Evolutionary conservation across 37 sponge, comb jelly and placozoan species (phyloP).

Genomic region (Ephydatia muelleri): DNA sequence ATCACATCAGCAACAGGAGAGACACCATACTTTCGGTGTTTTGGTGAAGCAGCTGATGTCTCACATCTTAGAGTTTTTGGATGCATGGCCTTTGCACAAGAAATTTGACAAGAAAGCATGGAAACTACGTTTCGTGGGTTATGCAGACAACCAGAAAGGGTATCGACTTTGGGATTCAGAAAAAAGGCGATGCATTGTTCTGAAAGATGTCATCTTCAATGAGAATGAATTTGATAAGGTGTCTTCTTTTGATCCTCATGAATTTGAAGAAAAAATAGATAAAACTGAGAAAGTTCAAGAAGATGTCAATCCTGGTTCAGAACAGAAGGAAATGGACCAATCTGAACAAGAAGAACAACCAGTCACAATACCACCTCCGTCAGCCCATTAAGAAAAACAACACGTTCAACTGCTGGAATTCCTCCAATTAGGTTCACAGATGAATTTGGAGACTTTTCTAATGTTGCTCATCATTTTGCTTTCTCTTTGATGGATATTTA

Average conservation of each 20-base stretch:
- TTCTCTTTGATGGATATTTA: neutral
- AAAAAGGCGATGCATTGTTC: neutral
- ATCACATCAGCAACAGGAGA: constrained; percentile 41
- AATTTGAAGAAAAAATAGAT: neutral
- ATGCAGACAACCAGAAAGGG: neutral
- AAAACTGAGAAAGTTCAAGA: neutral
- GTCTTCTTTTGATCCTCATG: neutral
- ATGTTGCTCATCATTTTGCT: neutral
- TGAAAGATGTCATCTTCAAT: constrained; percentile 5
- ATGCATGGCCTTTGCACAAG: constrained; percentile 49
- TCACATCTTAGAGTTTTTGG: constrained; percentile 53
- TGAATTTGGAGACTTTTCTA: neutral
- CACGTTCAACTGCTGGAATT: neutral
- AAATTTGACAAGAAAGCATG: constrained; percentile 16
- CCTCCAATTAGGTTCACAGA: neutral
- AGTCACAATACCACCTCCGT: neutral
- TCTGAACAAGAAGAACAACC: neutral
- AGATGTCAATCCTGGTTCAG: too few species aligned
- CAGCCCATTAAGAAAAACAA: neutral
- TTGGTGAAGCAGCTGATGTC: constrained; percentile 43
- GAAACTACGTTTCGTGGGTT: constrained; percentile 3
- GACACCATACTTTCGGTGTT: constrained; percentile 50
- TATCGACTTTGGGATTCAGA: neutral
- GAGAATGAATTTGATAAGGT: neutral
- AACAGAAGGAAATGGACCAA: neutral